Percentiles rank a stretch among this genome's conserved stretches.
Conservation (phyloP, 2,888 invertebrate species). For the Melieria omissa region DNA sequence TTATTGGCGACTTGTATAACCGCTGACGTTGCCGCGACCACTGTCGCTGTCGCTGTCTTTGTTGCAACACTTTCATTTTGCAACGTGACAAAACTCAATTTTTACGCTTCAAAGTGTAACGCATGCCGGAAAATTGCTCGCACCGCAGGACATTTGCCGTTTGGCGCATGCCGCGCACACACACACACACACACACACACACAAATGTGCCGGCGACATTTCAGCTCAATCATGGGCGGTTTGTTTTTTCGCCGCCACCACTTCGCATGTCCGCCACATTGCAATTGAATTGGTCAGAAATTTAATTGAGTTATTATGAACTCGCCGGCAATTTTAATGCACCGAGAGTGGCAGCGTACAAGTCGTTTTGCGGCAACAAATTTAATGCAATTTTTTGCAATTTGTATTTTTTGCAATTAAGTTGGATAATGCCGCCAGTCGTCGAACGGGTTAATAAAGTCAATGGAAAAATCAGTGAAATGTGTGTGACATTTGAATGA, state of each 20-base stretch:
- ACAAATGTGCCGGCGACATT: neutral
- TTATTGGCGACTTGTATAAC: neutral
- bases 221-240: neutral
- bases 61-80: constrained; percentile 25
- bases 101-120: constrained; percentile 28
- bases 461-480: constrained; percentile 22
- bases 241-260: neutral
- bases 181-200: neutral
- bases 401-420: no score
- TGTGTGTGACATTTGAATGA: constrained; percentile 31
- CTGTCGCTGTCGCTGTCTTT: neutral
- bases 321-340: constrained; percentile 31
- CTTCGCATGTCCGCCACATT: constrained; percentile 5
- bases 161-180: neutral
- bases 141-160: no score
- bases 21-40: neutral
- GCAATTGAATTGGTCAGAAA: constrained; percentile 26
- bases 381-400: no score
- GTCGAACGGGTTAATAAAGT: constrained; percentile 28
- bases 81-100: constrained; percentile 37
- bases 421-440: no score
- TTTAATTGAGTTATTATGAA: constrained; percentile 38
- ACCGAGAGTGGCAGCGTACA: neutral
- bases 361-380: no score
- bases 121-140: constrained; percentile 23